Percentiles rank a stretch among this genome's conserved stretches.
phyloP scores from a whole-genome alignment of 2,888 invertebrate species.

The Agrotis ipsilon region DNA sequence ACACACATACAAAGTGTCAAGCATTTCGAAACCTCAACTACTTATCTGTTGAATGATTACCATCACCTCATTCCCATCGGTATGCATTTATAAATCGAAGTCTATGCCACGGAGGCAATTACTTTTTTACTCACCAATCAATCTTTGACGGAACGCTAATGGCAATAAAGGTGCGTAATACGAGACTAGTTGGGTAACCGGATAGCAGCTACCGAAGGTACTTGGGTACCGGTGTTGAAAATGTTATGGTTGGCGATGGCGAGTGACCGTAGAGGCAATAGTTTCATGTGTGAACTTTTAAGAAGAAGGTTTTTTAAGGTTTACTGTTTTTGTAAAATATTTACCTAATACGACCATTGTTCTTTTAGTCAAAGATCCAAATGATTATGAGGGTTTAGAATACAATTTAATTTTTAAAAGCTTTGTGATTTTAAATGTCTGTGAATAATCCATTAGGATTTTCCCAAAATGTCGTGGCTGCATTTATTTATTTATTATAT shows the following conservation, averaged over 20 bases:
- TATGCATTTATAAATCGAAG: conserved; percentile 52
- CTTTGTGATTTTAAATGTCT: too few species aligned
- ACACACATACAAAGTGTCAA: conserved; percentile 20
- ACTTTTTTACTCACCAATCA: conserved; percentile 81
- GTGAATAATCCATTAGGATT: too few species aligned
- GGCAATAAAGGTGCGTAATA: conserved; percentile 68
- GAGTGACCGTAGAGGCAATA: neutral
- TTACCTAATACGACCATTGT: neutral
- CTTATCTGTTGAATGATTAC: conserved; percentile 51
- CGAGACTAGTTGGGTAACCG: conserved; percentile 52
- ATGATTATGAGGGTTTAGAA: neutral
- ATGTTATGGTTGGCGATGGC: neutral
- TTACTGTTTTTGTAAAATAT: neutral
- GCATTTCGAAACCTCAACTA: conserved; percentile 46
- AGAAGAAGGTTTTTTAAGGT: too few species aligned
- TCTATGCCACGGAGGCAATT: conserved; percentile 70
- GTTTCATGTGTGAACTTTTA: too few species aligned
- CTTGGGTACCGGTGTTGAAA: conserved; percentile 8
- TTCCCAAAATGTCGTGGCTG: too few species aligned
- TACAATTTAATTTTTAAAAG: too few species aligned
- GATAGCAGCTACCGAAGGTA: conserved; percentile 18
- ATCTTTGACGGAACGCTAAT: conserved; percentile 75
- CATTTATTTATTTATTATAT: too few species aligned
- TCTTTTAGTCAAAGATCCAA: neutral
- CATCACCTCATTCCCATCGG: conserved; percentile 64